These are phyloP conservation scores for Poecilia velifera DNA, from an alignment of 2,797 vertebrate species.

Conservation along the genomic window DNA sequence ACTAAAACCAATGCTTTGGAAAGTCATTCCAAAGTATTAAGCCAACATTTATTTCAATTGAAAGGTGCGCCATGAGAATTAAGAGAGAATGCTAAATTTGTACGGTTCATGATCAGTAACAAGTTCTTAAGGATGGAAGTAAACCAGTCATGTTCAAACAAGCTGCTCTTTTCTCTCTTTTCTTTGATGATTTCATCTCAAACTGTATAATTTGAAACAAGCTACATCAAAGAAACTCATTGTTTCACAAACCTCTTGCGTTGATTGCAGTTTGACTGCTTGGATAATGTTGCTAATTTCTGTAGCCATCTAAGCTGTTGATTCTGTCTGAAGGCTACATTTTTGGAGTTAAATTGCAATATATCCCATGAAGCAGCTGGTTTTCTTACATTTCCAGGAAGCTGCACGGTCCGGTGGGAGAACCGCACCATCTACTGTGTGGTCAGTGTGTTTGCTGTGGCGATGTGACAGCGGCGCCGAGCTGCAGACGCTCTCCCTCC, in stretches of 20 bases:
- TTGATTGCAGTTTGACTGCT: neutral
- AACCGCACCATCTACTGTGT: constrained; percentile 98
- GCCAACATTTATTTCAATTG: neutral
- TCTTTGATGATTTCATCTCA: neutral
- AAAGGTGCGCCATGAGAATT: neutral
- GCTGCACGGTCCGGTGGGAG: constrained; percentile 95
- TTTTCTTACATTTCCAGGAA: constrained; percentile 80
- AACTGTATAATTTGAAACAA: constrained; percentile 5
- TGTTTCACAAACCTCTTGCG: neutral
- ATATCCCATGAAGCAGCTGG: neutral
- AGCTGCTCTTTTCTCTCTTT: neutral
- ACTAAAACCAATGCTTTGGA: neutral
- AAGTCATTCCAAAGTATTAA: neutral
- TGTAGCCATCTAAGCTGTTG: neutral
- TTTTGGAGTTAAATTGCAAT: neutral
- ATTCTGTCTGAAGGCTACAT: neutral
- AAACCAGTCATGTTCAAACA: neutral
- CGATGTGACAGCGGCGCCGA: constrained; percentile 68
- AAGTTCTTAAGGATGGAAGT: neutral
- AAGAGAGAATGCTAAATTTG: neutral
- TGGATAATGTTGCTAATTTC: neutral
- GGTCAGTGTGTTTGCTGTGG: constrained; percentile 92
- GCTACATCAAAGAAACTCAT: neutral
- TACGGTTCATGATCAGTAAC: neutral
- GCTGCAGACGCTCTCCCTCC: neutral